Evolutionary conservation across 1,140 invertebrate species (phyloP), one percentile per base, ranked within the genome.

Genomic region (Thaumetopoea pityocampa): DNA sequence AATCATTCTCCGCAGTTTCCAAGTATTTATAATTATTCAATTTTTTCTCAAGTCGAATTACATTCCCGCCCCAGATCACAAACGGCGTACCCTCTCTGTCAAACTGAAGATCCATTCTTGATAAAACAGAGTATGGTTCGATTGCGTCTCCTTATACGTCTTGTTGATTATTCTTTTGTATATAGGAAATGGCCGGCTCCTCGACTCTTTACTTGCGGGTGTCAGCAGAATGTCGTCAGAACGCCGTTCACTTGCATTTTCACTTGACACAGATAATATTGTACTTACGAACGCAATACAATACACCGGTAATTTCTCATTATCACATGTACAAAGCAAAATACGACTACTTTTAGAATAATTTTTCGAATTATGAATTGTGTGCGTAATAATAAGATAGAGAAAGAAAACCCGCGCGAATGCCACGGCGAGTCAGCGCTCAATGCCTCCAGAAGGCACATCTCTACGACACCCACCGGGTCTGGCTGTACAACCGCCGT

Each of bases 1-100:
- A 70, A 68, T 93, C 92, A 18, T 86, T 86, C 32, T 82, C 73
- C 1, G 92, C 92, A 22, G 90, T 79, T 35, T 87, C 85, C 32
- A 68, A 67, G 7, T 79, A 61, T 5, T 69, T 67, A 51, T 85
- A 72, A 32, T 87, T 85, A 0, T 68, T 74, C 3, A 79, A 58
- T 16, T 79, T 78, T 33, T 66, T 84, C 48, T 89, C 88, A 49
- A 89, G 63, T 34, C 79, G 72, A 17, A 89, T 87, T 41, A 58
- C 69, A 11, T 86, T 72, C 1, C 64, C 61, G 4, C 71, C 81
- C 73, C 87, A 72, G 48, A 86, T 78, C 6, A 88, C 83, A 51
- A 76, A 88, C 0, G 87, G 87, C 11, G 79, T 46, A 11, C 84
- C 74, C 46, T 88, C 76, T 12, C 61, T 53, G 53, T 87, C 84